Percentiles rank a stretch among this genome's conserved stretches.
phyloP scores from a whole-genome alignment of 2,797 vertebrate genomes.

The Chloroceryle amazona region DNA sequence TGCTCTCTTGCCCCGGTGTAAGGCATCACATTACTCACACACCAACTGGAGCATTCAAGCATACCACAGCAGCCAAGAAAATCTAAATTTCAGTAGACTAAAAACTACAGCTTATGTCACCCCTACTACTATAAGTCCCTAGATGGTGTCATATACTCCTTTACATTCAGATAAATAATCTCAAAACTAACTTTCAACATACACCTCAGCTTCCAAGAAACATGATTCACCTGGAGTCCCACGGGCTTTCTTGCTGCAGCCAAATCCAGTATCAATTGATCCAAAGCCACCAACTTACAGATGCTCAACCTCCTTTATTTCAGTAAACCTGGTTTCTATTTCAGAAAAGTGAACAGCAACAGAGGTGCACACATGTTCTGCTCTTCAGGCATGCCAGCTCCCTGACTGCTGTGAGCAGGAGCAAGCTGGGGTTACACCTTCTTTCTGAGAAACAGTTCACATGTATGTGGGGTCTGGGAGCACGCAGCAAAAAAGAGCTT shows the following conservation, averaged over 20 bases:
- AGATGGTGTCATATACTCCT: constrained; percentile 38
- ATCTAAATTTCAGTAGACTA: constrained; percentile 32
- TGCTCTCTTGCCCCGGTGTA: background rate
- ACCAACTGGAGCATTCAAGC: background rate
- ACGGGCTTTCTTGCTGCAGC: background rate
- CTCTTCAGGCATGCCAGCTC: background rate
- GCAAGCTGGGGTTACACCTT: background rate
- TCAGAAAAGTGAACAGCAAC: background rate
- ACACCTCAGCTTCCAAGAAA: constrained; percentile 49
- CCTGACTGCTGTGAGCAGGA: background rate
- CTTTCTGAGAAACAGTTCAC: background rate
- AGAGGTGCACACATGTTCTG: background rate
- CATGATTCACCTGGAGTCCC: constrained; percentile 47
- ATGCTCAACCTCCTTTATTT: background rate
- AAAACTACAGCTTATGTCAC: background rate
- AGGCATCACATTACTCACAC: constrained; percentile 35
- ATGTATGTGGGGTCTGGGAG: background rate
- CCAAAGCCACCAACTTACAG: constrained; percentile 20
- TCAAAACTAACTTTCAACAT: constrained; percentile 69
- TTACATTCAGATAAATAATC: constrained; percentile 61
- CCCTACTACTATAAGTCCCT: constrained; percentile 3
- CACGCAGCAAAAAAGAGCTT: background rate
- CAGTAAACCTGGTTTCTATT: constrained; percentile 21
- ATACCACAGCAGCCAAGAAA: constrained; percentile 2
- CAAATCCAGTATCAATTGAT: constrained; percentile 20